Percentiles rank a stretch among this genome's conserved stretches.
phyloP scores from a whole-genome alignment of 2,888 invertebrate species.

The Neoscelio sp. region DNA sequence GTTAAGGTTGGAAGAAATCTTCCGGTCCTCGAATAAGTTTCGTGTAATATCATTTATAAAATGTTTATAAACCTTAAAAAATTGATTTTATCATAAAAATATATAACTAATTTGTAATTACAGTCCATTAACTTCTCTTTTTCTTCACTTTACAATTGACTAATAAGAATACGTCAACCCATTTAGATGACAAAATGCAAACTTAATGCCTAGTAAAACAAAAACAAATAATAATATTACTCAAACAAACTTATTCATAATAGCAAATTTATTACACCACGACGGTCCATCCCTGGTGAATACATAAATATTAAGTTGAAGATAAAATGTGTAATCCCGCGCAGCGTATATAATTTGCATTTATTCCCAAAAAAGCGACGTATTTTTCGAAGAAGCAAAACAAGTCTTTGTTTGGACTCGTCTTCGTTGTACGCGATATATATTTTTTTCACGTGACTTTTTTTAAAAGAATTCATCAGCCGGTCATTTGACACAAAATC shows the following conservation, averaged over 20 bases:
- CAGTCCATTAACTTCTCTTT: no score
- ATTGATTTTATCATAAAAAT: no score
- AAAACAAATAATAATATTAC: slow-evolving; percentile 10
- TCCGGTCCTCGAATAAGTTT: slow-evolving; percentile 32
- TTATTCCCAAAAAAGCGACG: slow-evolving; percentile 59
- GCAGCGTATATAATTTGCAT: slow-evolving; percentile 48
- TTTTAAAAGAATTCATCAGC: slow-evolving; percentile 56
- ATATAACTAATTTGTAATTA: no score
- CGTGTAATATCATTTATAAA: slow-evolving; percentile 1
- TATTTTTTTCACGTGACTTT: slow-evolving; percentile 34
- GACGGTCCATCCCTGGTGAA: slow-evolving; percentile 12
- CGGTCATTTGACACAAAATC: slow-evolving; percentile 62
- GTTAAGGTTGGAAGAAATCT: slow-evolving; percentile 59
- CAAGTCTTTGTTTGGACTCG: slow-evolving; percentile 56
- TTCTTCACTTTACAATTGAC: no score
- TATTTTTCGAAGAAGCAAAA: slow-evolving; percentile 56
- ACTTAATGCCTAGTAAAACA: no score
- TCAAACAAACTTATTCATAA: slow-evolving; percentile 32
- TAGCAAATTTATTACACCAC: slow-evolving; percentile 29
- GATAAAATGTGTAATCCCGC: slow-evolving; percentile 48
- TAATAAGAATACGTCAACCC: no score
- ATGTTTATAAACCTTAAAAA: slow-evolving; percentile 9
- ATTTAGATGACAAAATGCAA: no score
- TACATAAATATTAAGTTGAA: slow-evolving; percentile 46
- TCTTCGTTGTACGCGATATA: slow-evolving; percentile 51